These are phyloP conservation scores for Austrolebias charrua DNA, from an alignment of 2,797 vertebrate species.

Conservation along the genomic window DNA sequence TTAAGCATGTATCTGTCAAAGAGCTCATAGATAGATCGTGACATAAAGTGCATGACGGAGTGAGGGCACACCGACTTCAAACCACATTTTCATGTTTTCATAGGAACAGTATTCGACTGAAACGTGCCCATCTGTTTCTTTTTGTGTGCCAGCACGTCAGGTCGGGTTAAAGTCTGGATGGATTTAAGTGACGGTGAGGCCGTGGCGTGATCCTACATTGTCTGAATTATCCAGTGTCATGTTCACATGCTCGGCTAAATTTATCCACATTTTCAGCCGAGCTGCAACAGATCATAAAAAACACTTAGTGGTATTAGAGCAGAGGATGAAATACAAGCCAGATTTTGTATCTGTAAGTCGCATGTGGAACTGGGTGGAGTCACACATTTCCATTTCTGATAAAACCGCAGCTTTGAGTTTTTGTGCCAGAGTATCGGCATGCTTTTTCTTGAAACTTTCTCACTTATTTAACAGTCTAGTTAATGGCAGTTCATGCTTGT, in stretches of 20 bases:
- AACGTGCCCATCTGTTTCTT: constrained; percentile 74
- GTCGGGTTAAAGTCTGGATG: constrained; percentile 56
- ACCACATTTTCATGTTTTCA: constrained; percentile 71
- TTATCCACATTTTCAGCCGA: constrained; percentile 49
- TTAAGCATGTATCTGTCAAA: constrained; percentile 39
- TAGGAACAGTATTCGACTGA: constrained; percentile 71
- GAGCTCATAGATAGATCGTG: constrained; percentile 43
- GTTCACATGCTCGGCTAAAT: constrained; percentile 59
- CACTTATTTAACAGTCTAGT: constrained; percentile 12
- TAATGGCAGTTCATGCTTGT: neutral
- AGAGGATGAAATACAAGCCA: constrained; percentile 47
- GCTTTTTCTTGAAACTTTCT: constrained; percentile 9
- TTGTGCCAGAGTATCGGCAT: constrained; percentile 13
- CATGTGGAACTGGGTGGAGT: constrained; percentile 34
- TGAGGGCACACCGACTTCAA: constrained; percentile 64
- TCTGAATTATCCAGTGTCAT: constrained; percentile 63
- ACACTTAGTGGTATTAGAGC: constrained; percentile 21
- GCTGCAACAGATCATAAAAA: constrained; percentile 41
- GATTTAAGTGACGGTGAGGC: constrained; percentile 71
- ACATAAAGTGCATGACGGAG: constrained; percentile 50
- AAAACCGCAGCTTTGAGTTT: constrained; percentile 19
- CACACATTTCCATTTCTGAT: constrained; percentile 43
- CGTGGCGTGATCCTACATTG: constrained; percentile 51
- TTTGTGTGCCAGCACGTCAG: constrained; percentile 72
- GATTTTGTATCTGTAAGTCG: constrained; percentile 39